Evolutionary conservation across 2,888 invertebrate genomes (phyloP).

Genomic region (Lobophora halterata): DNA sequence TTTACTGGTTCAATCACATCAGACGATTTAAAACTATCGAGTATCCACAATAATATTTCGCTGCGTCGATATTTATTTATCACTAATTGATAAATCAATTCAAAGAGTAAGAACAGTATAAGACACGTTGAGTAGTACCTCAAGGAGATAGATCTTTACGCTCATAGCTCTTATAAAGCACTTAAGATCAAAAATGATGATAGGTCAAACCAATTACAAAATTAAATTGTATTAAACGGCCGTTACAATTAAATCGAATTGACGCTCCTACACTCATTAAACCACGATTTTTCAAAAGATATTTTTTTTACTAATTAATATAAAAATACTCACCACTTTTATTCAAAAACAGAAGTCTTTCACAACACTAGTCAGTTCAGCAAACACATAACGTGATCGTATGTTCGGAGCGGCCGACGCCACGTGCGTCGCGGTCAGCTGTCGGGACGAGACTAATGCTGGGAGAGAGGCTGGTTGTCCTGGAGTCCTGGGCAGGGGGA

Average conservation of each 20-base stretch:
- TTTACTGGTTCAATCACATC: too few relatives aligned
- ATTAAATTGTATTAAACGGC: too few relatives aligned
- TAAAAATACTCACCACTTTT: slow-evolving; percentile 46
- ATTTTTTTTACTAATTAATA: too few relatives aligned
- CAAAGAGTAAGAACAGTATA: slow-evolving; percentile 24
- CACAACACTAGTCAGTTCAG: slow-evolving; percentile 48
- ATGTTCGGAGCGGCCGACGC: slow-evolving; percentile 34
- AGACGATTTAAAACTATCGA: slow-evolving; percentile 11
- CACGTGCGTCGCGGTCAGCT: slow-evolving; percentile 45
- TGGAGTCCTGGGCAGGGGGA: slow-evolving; percentile 45
- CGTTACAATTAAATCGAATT: too few relatives aligned
- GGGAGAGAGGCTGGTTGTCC: slow-evolving; percentile 46
- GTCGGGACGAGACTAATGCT: slow-evolving; percentile 57
- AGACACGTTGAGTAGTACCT: slow-evolving; percentile 30
- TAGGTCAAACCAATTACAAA: too few relatives aligned
- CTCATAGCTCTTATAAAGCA: too few relatives aligned
- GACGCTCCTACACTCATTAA: too few relatives aligned
- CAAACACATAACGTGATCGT: slow-evolving; percentile 61
- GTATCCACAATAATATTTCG: slow-evolving; percentile 30
- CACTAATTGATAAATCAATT: slow-evolving; percentile 41
- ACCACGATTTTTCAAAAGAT: too few relatives aligned
- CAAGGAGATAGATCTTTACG: too few relatives aligned
- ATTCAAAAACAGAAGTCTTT: slow-evolving; percentile 33
- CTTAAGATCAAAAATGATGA: too few relatives aligned
- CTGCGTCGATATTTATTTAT: slow-evolving; percentile 36